Evolutionary conservation across 2,888 invertebrate species (phyloP).

Genomic region (Thymelicus lineola): DNA sequence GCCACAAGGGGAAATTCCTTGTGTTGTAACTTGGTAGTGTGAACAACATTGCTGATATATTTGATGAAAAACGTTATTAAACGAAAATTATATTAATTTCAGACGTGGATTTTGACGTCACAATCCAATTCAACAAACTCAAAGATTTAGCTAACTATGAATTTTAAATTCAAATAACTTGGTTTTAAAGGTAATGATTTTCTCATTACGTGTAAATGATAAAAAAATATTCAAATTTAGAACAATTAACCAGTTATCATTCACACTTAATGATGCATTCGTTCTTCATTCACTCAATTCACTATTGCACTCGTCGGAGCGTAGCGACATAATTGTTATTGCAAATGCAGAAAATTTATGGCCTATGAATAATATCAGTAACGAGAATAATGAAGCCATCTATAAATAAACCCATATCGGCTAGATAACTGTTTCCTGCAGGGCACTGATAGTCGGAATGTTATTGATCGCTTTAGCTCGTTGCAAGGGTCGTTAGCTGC

Average conservation of each 20-base stretch:
- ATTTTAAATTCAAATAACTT: too few relatives aligned
- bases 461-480: conserved; percentile 5
- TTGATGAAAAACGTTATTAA: too few relatives aligned
- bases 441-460: conserved; percentile 4
- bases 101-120: too few relatives aligned
- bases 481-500: neutral
- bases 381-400: conserved; percentile 24
- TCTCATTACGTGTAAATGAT: too few relatives aligned
- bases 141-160: too few relatives aligned
- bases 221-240: too few relatives aligned
- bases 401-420: conserved; percentile 31
- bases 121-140: too few relatives aligned
- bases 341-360: conserved; percentile 36
- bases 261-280: conserved; percentile 13
- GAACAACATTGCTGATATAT: too few relatives aligned
- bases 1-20: too few relatives aligned
- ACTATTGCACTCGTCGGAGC: conserved; percentile 8
- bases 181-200: too few relatives aligned
- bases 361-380: conserved; percentile 35
- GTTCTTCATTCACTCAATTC: conserved; percentile 18
- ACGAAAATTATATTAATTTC: too few relatives aligned
- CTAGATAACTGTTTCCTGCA: conserved; percentile 22
- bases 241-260: neutral
- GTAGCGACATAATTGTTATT: conserved; percentile 13
- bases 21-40: too few relatives aligned